phyloP scores from a whole-genome alignment of 1,140 invertebrate species.

The Ooceraea biroi region DNA sequence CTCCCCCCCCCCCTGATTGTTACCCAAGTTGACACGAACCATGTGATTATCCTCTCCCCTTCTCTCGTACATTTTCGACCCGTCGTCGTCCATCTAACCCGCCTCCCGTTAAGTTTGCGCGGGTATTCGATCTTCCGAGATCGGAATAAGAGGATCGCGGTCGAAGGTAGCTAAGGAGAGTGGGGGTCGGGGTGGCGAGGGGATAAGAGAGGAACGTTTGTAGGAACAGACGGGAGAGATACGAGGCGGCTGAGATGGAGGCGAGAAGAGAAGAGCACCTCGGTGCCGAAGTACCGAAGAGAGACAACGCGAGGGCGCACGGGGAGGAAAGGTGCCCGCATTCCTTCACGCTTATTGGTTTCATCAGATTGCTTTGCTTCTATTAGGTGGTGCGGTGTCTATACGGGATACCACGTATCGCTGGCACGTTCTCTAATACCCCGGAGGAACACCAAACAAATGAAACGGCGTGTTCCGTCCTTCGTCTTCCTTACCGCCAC shows the following conservation, averaged over 20 bases:
- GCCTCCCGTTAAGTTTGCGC: constrained; percentile 41
- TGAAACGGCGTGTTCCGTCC: constrained; percentile 60
- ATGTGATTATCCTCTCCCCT: constrained; percentile 55
- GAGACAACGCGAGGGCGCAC: constrained; percentile 25
- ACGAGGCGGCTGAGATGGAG: constrained; percentile 30
- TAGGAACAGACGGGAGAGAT: constrained; percentile 37
- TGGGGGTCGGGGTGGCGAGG: background rate
- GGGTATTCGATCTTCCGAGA: constrained; percentile 59
- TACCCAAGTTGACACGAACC: constrained; percentile 61
- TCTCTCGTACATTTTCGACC: background rate
- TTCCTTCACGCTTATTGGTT: constrained; percentile 86
- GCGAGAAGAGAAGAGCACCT: constrained; percentile 46
- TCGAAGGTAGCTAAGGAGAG: constrained; percentile 42
- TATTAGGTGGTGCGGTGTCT: constrained; percentile 81
- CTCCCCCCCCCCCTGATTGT: constrained; percentile 42
- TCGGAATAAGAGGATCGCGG: constrained; percentile 59
- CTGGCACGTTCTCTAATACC: constrained; percentile 83
- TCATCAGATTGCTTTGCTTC: constrained; percentile 85
- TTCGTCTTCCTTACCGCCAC: constrained; percentile 21
- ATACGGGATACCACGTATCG: constrained; percentile 80
- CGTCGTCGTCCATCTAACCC: constrained; percentile 27
- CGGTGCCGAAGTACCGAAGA: background rate
- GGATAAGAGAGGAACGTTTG: constrained; percentile 16
- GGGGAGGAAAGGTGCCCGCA: constrained; percentile 75
- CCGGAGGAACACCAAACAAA: constrained; percentile 82